Evolutionary conservation across 92 coral and sea anemone genomes (phyloP).

Genomic region (Zoanthus gigantus): DNA sequence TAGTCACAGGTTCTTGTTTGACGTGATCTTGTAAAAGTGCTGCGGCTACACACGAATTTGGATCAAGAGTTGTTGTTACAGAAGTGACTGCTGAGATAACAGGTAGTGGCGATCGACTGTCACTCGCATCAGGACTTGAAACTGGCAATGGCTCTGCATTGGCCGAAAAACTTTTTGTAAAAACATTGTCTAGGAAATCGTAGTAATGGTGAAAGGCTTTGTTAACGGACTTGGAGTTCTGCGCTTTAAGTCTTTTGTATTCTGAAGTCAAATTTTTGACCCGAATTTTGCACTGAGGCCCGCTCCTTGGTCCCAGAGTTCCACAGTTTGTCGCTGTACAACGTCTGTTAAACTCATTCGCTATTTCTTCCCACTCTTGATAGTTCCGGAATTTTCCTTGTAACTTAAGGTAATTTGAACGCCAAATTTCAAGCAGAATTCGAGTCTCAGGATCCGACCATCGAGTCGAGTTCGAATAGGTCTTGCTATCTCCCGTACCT

Average conservation of each 20-base stretch:
- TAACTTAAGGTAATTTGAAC: slow-evolving; percentile 71
- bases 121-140: slow-evolving; percentile 13
- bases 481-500: slow-evolving; percentile 35
- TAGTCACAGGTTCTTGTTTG: slow-evolving; percentile 16
- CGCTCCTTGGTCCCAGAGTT: slow-evolving; percentile 84
- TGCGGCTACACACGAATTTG: not conserved
- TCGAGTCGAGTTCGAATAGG: slow-evolving; percentile 75
- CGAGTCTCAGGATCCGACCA: slow-evolving; percentile 87
- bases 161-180: slow-evolving; percentile 20
- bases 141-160: slow-evolving; percentile 23
- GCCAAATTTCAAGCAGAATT: slow-evolving; percentile 77
- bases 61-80: slow-evolving; percentile 5
- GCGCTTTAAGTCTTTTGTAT: slow-evolving; percentile 78
- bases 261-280: slow-evolving; percentile 85
- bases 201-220: slow-evolving; percentile 71
- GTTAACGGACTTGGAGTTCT: slow-evolving; percentile 60
- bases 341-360: slow-evolving; percentile 79
- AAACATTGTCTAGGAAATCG: slow-evolving; percentile 68
- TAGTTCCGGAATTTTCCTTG: slow-evolving; percentile 79
- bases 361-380: slow-evolving; percentile 88
- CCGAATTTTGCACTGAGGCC: slow-evolving; percentile 88
- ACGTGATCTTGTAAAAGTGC: slow-evolving; percentile 23
- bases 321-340: slow-evolving; percentile 62
- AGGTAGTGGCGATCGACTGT: slow-evolving; percentile 9
- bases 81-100: slow-evolving; percentile 8